A percentile compares a stretch with the other conserved stretches of the same genome.
These are phyloP conservation scores for Heliocidaris erythrogramma DNA, from an alignment of 35 echinoderm and acorn worm genomes.

Conservation along the genomic window DNA sequence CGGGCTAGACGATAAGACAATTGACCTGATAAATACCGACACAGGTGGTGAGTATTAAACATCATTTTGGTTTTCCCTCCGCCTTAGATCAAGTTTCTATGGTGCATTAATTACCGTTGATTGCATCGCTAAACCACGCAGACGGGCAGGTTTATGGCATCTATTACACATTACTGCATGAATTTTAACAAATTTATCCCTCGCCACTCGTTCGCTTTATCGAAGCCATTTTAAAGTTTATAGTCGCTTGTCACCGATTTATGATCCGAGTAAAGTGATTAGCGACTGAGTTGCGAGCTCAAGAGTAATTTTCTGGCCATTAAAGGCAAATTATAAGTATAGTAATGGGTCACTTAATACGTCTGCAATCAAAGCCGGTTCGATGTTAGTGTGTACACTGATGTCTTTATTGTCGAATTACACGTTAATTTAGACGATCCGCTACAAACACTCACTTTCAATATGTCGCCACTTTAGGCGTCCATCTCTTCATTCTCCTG, in stretches of 20 bases:
- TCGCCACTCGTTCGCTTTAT: conserved; percentile 16
- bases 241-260: conserved; percentile 39
- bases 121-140: background rate
- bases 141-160: conserved; percentile 19
- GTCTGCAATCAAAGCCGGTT: background rate
- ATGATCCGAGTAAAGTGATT: conserved; percentile 37
- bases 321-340: conserved; percentile 49
- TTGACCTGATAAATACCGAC: conserved; percentile 21
- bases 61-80: background rate
- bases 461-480: background rate
- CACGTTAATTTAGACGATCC: conserved; percentile 7
- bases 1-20: conserved; percentile 40
- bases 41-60: conserved; percentile 35
- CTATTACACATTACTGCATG: background rate
- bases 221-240: conserved; percentile 37
- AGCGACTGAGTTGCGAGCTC: conserved; percentile 11
- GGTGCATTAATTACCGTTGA: conserved; percentile 35
- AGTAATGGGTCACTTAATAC: conserved; percentile 49
- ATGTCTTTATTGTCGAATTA: conserved; percentile 51
- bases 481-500: background rate
- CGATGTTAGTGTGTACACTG: conserved; percentile 22
- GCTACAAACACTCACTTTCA: background rate
- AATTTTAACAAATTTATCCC: conserved; percentile 3
- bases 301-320: conserved; percentile 46
- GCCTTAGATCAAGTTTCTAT: background rate